A percentile compares a stretch with the other conserved stretches of the same genome.
Evolutionary conservation across 2,888 invertebrate species (phyloP).

Genomic region (Dasypogon diadema): DNA sequence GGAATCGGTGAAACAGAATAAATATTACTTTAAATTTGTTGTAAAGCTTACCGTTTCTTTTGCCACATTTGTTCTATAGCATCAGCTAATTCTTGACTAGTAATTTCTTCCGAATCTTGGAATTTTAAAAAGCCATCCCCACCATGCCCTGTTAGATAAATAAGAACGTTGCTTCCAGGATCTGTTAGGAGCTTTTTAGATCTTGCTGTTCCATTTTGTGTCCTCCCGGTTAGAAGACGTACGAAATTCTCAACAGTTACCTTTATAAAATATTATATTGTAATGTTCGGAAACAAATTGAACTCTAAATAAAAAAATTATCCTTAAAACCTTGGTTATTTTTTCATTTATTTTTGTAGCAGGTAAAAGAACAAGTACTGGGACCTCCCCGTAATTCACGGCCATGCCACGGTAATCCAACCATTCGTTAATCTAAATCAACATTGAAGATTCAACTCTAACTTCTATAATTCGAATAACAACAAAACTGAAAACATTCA

Average conservation of each 20-base stretch:
- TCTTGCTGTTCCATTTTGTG: slow-evolving; percentile 92
- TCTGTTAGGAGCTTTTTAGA: slow-evolving; percentile 96
- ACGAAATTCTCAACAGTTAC: slow-evolving; percentile 99
- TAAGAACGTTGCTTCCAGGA: slow-evolving; percentile 95
- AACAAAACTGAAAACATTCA: no score
- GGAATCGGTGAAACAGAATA: not conserved
- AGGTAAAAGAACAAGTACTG: no score
- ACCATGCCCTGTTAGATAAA: slow-evolving; percentile 96
- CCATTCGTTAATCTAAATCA: no score
- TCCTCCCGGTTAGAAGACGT: slow-evolving; percentile 91
- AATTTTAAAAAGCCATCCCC: slow-evolving; percentile 99
- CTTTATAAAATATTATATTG: slow-evolving; percentile 66
- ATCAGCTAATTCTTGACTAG: slow-evolving; percentile 97
- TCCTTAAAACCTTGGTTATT: not conserved
- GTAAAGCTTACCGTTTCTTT: slow-evolving; percentile 81
- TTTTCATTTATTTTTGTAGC: not conserved
- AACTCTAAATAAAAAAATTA: slow-evolving; percentile 1
- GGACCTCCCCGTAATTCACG: no score
- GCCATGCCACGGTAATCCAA: no score
- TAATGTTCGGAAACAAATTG: not conserved
- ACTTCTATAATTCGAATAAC: no score
- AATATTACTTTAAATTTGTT: not conserved
- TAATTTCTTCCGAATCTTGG: slow-evolving; percentile 99
- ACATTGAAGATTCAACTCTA: no score
- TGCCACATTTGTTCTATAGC: slow-evolving; percentile 99